Conservation (phyloP, 2,888 invertebrate genomes). For the Eristalinus aeneus region DNA sequence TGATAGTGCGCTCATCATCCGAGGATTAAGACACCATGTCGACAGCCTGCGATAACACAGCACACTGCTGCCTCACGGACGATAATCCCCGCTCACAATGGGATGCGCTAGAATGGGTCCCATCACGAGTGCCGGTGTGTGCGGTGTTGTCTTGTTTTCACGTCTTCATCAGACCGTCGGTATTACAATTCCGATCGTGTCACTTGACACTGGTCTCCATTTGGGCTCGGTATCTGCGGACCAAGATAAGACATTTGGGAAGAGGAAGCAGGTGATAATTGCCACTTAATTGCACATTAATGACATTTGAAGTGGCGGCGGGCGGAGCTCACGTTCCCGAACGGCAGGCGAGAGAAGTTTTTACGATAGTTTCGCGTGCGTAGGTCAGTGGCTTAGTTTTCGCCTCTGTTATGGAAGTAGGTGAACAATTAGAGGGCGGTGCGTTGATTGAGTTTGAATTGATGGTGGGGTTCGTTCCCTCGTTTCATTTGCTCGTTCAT, state of each 20-base stretch:
- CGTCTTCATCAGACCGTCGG: background rate
- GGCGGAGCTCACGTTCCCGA: conserved; percentile 12
- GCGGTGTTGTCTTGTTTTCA: background rate
- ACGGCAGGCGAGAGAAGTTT: background rate
- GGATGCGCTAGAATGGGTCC: background rate
- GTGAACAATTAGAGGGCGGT: background rate
- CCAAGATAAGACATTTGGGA: background rate
- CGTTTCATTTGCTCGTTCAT: background rate
- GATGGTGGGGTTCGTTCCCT: background rate
- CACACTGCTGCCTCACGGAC: background rate
- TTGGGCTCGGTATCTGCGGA: conserved; percentile 10
- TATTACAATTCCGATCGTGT: conserved; percentile 43
- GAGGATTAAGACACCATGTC: conserved; percentile 3
- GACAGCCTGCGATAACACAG: conserved; percentile 16
- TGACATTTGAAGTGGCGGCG: conserved; percentile 14
- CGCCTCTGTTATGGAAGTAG: background rate
- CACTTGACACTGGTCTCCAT: conserved; percentile 43
- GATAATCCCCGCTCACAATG: conserved; percentile 15
- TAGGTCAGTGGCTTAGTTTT: conserved; percentile 41
- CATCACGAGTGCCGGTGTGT: background rate
- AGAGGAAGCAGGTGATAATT: conserved; percentile 53
- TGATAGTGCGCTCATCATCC: conserved; percentile 21
- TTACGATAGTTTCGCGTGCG: conserved; percentile 51
- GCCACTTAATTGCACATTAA: conserved; percentile 47
- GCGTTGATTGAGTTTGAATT: conserved; percentile 18